Conservation (phyloP, 1,140 invertebrate genomes). For the Sinella curviseta region DNA sequence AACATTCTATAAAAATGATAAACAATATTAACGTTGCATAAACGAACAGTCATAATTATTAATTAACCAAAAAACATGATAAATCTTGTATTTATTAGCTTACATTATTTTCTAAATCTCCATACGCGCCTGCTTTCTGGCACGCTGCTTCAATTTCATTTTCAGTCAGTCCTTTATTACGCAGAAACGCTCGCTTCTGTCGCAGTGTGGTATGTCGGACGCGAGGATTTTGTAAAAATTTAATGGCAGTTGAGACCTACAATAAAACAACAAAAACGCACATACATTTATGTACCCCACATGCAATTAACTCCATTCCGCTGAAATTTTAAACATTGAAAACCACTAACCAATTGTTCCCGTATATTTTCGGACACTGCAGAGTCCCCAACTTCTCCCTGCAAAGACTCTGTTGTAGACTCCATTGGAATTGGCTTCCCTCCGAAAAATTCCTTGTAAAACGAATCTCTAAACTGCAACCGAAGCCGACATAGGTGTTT, state of each 20-base stretch:
- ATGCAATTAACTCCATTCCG: too few species aligned
- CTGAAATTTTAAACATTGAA: too few species aligned
- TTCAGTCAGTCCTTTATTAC: conserved; percentile 76
- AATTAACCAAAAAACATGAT: neutral
- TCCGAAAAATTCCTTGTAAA: too few species aligned
- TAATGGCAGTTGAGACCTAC: conserved; percentile 79
- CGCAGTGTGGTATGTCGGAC: conserved; percentile 70
- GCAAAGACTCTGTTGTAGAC: too few species aligned
- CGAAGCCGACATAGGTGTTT: too few species aligned
- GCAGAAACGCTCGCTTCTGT: conserved; percentile 76
- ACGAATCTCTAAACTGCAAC: too few species aligned
- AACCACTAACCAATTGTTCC: neutral
- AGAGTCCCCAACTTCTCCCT: neutral
- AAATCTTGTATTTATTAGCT: neutral
- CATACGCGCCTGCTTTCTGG: conserved; percentile 59
- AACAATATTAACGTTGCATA: neutral
- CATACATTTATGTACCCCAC: too few species aligned
- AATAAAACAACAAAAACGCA: conserved; percentile 28
- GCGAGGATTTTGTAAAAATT: conserved; percentile 81
- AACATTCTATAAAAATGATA: neutral
- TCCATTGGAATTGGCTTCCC: too few species aligned
- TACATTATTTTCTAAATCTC: conserved; percentile 26
- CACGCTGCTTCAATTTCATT: conserved; percentile 73
- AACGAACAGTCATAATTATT: neutral
- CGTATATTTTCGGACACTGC: neutral